Evolutionary conservation across 2,888 invertebrate species (phyloP).

Genomic region (Stratiomys singularior): DNA sequence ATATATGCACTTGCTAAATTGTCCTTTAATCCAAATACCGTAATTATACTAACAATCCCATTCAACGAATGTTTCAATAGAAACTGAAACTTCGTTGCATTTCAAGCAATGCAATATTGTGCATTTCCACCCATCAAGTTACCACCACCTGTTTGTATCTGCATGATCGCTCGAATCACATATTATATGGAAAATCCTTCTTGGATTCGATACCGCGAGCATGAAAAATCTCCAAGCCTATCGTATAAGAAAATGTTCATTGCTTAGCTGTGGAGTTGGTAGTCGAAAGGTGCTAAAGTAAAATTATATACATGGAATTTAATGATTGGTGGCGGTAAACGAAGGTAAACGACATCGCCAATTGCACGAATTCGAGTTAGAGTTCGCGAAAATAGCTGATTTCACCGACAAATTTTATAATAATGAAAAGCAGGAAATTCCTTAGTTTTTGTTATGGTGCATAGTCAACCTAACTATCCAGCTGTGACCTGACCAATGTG

Average conservation of each 20-base stretch:
- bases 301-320: neutral
- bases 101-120: conserved; percentile 1
- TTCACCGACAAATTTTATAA: too few relatives aligned
- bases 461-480: too few relatives aligned
- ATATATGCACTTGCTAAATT: too few relatives aligned
- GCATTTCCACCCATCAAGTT: conserved; percentile 10
- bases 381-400: too few relatives aligned
- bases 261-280: neutral
- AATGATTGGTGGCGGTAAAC: neutral
- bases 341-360: neutral
- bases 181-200: neutral
- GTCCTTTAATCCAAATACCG: neutral
- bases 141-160: conserved; percentile 6
- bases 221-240: neutral
- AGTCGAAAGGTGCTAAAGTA: neutral
- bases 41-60: neutral
- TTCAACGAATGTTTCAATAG: conserved; percentile 15
- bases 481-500: too few relatives aligned
- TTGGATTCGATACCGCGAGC: neutral
- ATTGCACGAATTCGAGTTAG: too few relatives aligned
- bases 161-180: neutral
- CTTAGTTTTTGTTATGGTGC: too few relatives aligned
- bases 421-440: too few relatives aligned
- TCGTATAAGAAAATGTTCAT: neutral
- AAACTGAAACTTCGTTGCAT: conserved; percentile 13